Conservation (phyloP, 2,113 vertebrate species). For the Anguilla rostrata region DNA sequence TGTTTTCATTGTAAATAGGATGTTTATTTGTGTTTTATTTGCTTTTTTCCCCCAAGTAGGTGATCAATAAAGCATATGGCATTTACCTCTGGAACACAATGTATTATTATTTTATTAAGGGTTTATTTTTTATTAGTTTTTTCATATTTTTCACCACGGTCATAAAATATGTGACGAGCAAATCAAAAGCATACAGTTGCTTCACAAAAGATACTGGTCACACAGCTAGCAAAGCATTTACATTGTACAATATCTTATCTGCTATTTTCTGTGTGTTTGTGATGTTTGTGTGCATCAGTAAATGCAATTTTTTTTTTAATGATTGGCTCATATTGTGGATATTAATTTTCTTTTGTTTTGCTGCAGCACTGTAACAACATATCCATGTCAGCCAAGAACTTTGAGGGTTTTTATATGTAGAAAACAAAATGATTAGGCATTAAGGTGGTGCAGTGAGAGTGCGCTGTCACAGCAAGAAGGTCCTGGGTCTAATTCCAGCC, state of each 20-base stretch:
- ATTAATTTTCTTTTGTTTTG: neutral
- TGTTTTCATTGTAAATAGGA: neutral
- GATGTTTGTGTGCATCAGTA: neutral
- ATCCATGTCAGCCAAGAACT: neutral
- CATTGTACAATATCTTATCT: neutral
- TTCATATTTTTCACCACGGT: neutral
- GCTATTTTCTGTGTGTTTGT: neutral
- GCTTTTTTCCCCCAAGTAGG: neutral
- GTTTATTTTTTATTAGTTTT: neutral
- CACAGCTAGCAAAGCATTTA: neutral
- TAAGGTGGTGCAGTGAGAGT: too few relatives aligned
- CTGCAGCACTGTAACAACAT: neutral
- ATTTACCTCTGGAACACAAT: neutral
- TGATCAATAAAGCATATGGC: neutral
- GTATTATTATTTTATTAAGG: neutral
- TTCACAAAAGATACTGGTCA: neutral
- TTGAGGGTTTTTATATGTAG: neutral
- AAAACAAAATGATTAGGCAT: neutral
- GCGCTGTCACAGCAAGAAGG: too few relatives aligned
- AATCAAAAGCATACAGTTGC: neutral
- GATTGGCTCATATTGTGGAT: neutral
- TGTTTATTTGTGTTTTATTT: neutral
- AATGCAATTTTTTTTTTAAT: neutral
- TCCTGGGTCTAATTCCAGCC: too few relatives aligned
- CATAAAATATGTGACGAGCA: neutral